These are phyloP conservation scores for Anthopleura xanthogrammica DNA, from an alignment of 92 coral and sea anemone species.

Conservation along the genomic window DNA sequence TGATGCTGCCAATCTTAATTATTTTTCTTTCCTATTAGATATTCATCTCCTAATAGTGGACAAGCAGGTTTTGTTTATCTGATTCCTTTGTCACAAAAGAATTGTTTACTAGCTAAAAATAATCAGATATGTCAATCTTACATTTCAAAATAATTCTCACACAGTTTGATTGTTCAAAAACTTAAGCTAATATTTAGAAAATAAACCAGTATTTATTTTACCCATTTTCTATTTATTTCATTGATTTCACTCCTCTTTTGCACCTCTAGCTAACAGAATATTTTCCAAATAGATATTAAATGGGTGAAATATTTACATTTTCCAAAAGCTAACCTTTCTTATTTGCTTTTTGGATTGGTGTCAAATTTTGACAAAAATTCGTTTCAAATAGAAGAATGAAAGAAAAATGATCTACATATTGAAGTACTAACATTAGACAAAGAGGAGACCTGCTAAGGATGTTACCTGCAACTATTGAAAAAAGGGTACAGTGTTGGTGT, in stretches of 20 bases:
- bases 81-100: background rate
- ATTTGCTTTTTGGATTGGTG: background rate
- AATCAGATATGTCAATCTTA: background rate
- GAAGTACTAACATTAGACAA: background rate
- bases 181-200: background rate
- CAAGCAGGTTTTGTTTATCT: background rate
- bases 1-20: background rate
- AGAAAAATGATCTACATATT: background rate
- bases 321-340: background rate
- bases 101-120: background rate
- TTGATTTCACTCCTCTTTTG: background rate
- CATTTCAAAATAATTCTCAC: background rate
- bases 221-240: too few relatives aligned
- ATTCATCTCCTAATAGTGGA: background rate
- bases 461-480: background rate
- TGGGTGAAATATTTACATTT: background rate
- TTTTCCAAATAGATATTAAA: background rate
- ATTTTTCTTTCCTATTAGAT: background rate
- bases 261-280: background rate
- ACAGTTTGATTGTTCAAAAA: background rate
- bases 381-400: background rate
- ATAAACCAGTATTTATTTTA: too few relatives aligned
- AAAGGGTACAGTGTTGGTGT: background rate
- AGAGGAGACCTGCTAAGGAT: background rate
- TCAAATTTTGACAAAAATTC: background rate